Evolutionary conservation across 2,888 invertebrate genomes (phyloP), one percentile per base, ranked within the genome.

Genomic region (Eulithis testata): DNA sequence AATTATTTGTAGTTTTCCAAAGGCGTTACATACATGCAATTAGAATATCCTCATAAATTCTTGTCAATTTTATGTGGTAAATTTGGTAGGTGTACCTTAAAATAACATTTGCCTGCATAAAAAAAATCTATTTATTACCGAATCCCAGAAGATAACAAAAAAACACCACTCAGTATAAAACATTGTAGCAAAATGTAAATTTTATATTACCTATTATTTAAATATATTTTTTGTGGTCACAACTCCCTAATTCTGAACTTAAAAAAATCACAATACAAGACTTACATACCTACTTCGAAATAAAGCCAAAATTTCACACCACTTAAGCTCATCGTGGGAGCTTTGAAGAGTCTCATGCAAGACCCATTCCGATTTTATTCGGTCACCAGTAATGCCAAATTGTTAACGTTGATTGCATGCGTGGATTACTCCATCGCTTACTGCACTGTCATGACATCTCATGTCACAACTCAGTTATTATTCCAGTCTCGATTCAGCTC

Each of bases 401-500:
- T 67, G 69, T 68, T 71, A 68, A 70, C 66, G 65, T 69, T 5
- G 37, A 40, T 40, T 65, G 65, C 57, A 67, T 66, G 69, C 66
- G 68, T 57, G 70, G 66, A 70, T 73, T 73, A 70, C 75, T 75
- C 71, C 74, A 77, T 70, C 70, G 74, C 72, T 79, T 78, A 80
- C 75, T 76, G n/a, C 14, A 11, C 40, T 40, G 40, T 40, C 40
- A 40, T 40, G 40, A 40, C 9, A 40, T 11, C 9, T 75, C 77
- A 78, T 78, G 77, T 79, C 76, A 78, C 78, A 78, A 70, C 73
- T 74, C 45, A 72, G 51, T 75, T 85, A 83, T 84, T 88, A 77
- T 86, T 87, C 81, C 79, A 84, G 81, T 82, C 84, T 81, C 37
- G 37, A 14, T 81, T 73, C 61, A 57, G 72, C 76, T 73, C 82